These are phyloP conservation scores for Drosophila tani DNA, from an alignment of 1,140 invertebrate species.

Conservation along the genomic window DNA sequence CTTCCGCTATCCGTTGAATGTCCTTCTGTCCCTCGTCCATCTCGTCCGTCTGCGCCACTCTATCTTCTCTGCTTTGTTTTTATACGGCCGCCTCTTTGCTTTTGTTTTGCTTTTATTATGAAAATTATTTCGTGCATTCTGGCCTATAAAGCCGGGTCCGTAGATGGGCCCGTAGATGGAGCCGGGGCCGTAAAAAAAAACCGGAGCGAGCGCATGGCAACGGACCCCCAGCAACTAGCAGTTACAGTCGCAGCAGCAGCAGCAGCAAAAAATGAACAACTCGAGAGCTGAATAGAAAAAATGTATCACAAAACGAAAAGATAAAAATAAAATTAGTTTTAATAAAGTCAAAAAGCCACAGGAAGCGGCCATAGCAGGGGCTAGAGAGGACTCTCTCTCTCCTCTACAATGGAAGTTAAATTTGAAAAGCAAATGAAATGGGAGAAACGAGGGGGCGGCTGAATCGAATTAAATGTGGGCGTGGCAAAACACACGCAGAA, in stretches of 20 bases:
- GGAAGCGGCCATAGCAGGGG: conserved; percentile 31
- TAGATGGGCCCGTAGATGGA: background rate
- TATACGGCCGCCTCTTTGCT: conserved; percentile 12
- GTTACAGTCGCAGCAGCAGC: conserved; percentile 13
- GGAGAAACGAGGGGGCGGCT: background rate
- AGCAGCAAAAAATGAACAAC: conserved; percentile 4
- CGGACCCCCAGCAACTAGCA: conserved; percentile 56
- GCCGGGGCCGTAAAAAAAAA: conserved; percentile 52
- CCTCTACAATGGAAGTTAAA: conserved; percentile 56
- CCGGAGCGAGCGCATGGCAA: conserved; percentile 63
- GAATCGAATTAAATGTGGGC: conserved; percentile 52
- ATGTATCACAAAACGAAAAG: conserved; percentile 63
- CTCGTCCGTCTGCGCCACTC: conserved; percentile 24
- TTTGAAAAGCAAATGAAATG: conserved; percentile 65
- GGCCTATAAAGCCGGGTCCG: conserved; percentile 65
- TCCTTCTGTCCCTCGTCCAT: conserved; percentile 7
- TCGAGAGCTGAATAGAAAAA: conserved; percentile 45
- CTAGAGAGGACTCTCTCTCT: background rate
- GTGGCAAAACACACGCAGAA: conserved; percentile 27
- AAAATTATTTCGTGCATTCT: conserved; percentile 76
- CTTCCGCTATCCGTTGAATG: conserved; percentile 17
- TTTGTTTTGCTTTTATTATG: conserved; percentile 69
- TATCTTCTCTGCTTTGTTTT: conserved; percentile 21
- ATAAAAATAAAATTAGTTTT: conserved; percentile 75
- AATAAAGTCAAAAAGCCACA: conserved; percentile 78